These are phyloP conservation scores for Synanthedon myopaeformis DNA, from an alignment of 2,888 invertebrate species.

Conservation along the genomic window DNA sequence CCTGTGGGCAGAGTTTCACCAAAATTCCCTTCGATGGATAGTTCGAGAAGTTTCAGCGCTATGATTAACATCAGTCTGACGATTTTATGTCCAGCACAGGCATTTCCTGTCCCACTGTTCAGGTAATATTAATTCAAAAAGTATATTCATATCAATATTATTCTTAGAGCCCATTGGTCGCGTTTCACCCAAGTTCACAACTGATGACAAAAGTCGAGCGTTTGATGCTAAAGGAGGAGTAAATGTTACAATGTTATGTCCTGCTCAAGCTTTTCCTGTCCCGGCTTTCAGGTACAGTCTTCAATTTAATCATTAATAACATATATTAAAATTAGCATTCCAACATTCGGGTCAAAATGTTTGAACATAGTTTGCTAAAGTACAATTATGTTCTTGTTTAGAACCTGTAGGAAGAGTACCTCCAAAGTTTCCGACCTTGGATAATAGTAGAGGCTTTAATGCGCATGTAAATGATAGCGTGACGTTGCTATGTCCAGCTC, in stretches of 20 bases:
- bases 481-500: constrained; percentile 77
- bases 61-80: constrained; percentile 67
- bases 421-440: constrained; percentile 80
- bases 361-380: constrained; percentile 2
- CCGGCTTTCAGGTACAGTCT: constrained; percentile 71
- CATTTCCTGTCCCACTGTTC: constrained; percentile 79
- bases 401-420: constrained; percentile 72
- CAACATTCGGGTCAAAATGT: constrained; percentile 71
- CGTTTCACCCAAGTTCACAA: constrained; percentile 75
- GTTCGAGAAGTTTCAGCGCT: constrained; percentile 72
- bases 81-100: constrained; percentile 80
- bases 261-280: constrained; percentile 82
- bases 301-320: background rate
- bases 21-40: constrained; percentile 74
- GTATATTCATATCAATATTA: constrained; percentile 9
- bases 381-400: constrained; percentile 31
- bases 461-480: constrained; percentile 64
- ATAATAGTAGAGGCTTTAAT: constrained; percentile 71
- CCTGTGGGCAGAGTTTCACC: constrained; percentile 74
- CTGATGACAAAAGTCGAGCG: constrained; percentile 73
- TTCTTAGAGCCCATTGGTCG: constrained; percentile 75
- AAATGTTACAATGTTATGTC: constrained; percentile 74
- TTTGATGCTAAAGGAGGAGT: constrained; percentile 68
- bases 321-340: constrained; percentile 41
- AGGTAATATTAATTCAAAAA: constrained; percentile 53